These are phyloP conservation scores for Atherinosoma microstoma DNA, from an alignment of 2,797 vertebrate species.

Conservation along the genomic window DNA sequence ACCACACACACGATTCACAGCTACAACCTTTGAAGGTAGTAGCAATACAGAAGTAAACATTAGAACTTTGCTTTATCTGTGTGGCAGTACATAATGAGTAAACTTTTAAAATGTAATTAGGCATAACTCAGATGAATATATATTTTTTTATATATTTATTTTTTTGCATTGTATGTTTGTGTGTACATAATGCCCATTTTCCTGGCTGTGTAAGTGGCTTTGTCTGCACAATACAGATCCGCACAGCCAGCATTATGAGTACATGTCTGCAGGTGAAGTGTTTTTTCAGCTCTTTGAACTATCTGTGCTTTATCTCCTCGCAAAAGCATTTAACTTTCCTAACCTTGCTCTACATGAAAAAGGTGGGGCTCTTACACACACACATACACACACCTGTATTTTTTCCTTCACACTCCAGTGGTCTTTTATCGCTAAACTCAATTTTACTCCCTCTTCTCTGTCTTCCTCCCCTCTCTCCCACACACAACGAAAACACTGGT, in stretches of 20 bases:
- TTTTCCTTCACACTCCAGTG: constrained; percentile 29
- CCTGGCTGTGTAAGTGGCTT: not conserved
- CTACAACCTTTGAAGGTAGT: too few relatives aligned
- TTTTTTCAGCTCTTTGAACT: constrained; percentile 44
- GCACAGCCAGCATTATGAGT: constrained; percentile 7
- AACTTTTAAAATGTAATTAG: not conserved
- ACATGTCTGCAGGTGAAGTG: constrained; percentile 50
- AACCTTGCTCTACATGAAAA: constrained; percentile 33
- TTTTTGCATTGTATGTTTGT: not conserved
- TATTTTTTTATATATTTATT: not conserved
- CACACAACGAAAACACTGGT: constrained; percentile 66
- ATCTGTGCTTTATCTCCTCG: constrained; percentile 15
- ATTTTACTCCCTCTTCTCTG: constrained; percentile 42
- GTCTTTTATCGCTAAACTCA: constrained; percentile 58
- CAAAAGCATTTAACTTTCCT: constrained; percentile 41
- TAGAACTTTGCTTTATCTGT: too few relatives aligned
- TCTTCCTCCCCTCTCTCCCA: constrained; percentile 60
- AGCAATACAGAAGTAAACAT: too few relatives aligned
- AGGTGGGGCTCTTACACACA: not conserved
- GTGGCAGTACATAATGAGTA: too few relatives aligned
- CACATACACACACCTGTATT: constrained; percentile 15
- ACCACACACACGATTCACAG: too few relatives aligned
- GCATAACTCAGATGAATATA: not conserved
- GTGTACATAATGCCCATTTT: constrained; percentile 8
- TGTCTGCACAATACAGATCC: constrained; percentile 1